Conservation (phyloP, 2,888 invertebrate species). For the Sarcophaga carnaria region DNA sequence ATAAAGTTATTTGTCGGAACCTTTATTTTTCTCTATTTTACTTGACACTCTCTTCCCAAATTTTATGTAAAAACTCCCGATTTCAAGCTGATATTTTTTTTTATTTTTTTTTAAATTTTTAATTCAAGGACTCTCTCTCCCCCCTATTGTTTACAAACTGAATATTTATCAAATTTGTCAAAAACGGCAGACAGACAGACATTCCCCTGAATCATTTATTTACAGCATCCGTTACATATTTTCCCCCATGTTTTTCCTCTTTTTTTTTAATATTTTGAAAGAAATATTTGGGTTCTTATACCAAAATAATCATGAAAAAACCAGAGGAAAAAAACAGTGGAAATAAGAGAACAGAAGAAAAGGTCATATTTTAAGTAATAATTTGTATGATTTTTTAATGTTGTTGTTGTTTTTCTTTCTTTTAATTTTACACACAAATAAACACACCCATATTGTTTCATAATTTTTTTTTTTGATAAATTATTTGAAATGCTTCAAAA, state of each 20-base stretch:
- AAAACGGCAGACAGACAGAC: background rate
- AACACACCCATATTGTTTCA: background rate
- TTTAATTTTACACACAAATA: background rate
- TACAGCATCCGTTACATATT: background rate
- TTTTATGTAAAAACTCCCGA: too few relatives aligned
- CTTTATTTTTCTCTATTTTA: too few relatives aligned
- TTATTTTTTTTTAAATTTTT: too few relatives aligned
- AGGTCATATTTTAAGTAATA: background rate
- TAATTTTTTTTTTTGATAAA: background rate
- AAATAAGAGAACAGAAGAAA: background rate
- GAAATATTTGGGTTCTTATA: background rate
- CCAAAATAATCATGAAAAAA: background rate
- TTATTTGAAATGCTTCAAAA: background rate
- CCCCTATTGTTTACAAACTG: background rate
- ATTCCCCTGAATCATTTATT: background rate
- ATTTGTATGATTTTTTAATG: background rate
- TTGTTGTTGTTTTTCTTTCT: background rate
- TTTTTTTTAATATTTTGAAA: background rate
- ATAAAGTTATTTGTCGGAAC: too few relatives aligned
- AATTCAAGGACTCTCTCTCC: too few relatives aligned
- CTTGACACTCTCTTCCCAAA: too few relatives aligned
- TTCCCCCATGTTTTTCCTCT: background rate
- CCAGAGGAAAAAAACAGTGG: too few relatives aligned
- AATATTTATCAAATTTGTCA: background rate
- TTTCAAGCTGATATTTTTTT: too few relatives aligned